Conservation (phyloP, 2,888 invertebrate genomes). For the Zeuzera pyrina region DNA sequence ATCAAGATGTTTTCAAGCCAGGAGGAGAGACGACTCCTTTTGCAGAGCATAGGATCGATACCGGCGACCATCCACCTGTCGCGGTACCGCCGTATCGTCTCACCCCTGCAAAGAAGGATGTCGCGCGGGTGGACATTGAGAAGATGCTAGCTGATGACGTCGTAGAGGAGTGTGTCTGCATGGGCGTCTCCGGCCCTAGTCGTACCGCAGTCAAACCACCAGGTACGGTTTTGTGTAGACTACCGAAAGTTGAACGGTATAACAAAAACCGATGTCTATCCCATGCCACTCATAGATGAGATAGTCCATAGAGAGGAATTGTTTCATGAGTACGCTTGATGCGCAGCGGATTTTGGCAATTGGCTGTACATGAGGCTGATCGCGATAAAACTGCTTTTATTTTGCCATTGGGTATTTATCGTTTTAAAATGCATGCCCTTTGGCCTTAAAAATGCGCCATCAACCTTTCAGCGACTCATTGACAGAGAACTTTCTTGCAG, state of each 20-base stretch:
- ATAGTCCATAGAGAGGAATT: slow-evolving; percentile 15
- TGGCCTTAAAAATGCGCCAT: no score
- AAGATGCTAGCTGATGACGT: slow-evolving; percentile 16
- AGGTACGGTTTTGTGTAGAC: slow-evolving; percentile 21
- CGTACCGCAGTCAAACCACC: slow-evolving; percentile 21
- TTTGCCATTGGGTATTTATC: no score
- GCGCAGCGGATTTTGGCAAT: slow-evolving; percentile 19
- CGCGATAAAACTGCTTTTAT: no score
- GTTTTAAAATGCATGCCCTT: no score
- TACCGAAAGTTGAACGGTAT: slow-evolving; percentile 25
- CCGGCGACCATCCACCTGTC: slow-evolving; percentile 24
- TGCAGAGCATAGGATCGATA: slow-evolving; percentile 22
- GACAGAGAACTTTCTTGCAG: slow-evolving; percentile 16
- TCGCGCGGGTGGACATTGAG: slow-evolving; percentile 14
- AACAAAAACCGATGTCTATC: slow-evolving; percentile 22
- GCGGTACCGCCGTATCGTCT: no score
- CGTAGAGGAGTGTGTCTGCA: slow-evolving; percentile 24
- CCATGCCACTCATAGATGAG: slow-evolving; percentile 21
- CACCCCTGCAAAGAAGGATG: slow-evolving; percentile 19
- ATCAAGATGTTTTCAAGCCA: background rate
- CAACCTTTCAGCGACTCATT: no score
- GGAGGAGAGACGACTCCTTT: slow-evolving; percentile 12
- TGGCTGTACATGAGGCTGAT: slow-evolving; percentile 13
- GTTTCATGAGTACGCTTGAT: slow-evolving; percentile 19
- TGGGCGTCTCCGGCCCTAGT: slow-evolving; percentile 25